Conservation (phyloP, 2,113 vertebrate genomes). For the Thymallus thymallus region DNA sequence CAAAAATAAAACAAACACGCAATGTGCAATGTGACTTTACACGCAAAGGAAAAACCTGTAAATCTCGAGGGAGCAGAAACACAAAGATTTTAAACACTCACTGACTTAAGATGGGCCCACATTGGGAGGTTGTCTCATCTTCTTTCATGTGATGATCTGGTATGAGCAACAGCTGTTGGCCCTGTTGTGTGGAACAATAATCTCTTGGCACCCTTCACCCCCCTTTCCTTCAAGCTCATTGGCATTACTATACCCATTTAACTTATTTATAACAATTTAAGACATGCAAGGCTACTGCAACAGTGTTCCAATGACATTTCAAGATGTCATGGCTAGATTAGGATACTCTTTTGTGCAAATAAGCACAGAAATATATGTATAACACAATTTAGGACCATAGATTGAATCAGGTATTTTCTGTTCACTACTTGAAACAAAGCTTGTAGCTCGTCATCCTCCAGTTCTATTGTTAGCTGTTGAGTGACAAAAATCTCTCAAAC, state of each 20-base stretch:
- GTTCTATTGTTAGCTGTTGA: too few species aligned
- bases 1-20: too few species aligned
- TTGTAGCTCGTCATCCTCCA: too few species aligned
- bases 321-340: conserved; percentile 45
- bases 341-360: conserved; percentile 43
- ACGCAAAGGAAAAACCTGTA: conserved; percentile 11
- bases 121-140: conserved; percentile 51
- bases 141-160: conserved; percentile 49
- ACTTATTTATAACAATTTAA: conserved; percentile 54
- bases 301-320: conserved; percentile 63
- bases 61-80: conserved; percentile 25
- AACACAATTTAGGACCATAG: conserved; percentile 36
- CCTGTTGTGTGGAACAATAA: conserved; percentile 43
- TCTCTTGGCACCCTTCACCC: conserved; percentile 46
- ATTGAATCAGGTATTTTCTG: background rate
- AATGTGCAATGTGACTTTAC: background rate
- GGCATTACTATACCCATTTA: conserved; percentile 41
- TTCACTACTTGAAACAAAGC: too few species aligned
- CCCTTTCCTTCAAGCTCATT: conserved; percentile 56
- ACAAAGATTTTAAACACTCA: conserved; percentile 33
- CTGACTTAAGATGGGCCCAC: conserved; percentile 19
- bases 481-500: too few species aligned
- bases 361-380: conserved; percentile 40
- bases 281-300: conserved; percentile 65
- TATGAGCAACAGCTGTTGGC: conserved; percentile 64